Conservation (phyloP, 2,888 invertebrate species). For the Theretra japonica region DNA sequence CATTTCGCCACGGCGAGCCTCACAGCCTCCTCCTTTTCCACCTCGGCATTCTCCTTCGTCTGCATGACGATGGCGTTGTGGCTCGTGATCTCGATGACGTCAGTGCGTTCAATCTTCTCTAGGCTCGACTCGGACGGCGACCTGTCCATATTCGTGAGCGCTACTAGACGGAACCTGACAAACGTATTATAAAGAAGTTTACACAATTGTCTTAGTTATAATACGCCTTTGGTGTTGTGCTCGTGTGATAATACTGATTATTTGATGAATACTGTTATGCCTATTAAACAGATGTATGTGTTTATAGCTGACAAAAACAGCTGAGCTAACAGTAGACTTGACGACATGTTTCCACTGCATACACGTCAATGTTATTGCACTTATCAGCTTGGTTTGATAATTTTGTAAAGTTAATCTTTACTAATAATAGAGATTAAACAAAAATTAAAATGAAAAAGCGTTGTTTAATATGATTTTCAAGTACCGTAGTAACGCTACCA, state of each 20-base stretch:
- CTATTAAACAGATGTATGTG: too few species aligned
- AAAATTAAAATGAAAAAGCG: too few species aligned
- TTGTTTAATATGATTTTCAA: too few species aligned
- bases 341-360: too few species aligned
- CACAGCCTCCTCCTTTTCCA: constrained; percentile 84
- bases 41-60: constrained; percentile 87
- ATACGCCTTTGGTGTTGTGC: background rate
- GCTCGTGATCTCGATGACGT: constrained; percentile 86
- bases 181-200: constrained; percentile 4
- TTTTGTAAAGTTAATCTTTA: too few species aligned
- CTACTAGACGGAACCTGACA: constrained; percentile 88
- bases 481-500: too few species aligned
- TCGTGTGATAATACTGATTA: background rate
- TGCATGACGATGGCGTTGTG: constrained; percentile 88
- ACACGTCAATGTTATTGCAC: too few species aligned
- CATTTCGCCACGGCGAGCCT: constrained; percentile 82
- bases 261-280: background rate
- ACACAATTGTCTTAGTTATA: background rate
- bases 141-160: constrained; percentile 88
- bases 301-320: too few species aligned
- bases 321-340: too few species aligned
- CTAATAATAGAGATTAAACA: too few species aligned
- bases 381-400: too few species aligned
- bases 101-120: constrained; percentile 89
- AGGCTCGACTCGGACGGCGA: constrained; percentile 91